These are phyloP conservation scores for Hipparchia sbordonii DNA, from an alignment of 2,888 invertebrate genomes.

Conservation along the genomic window DNA sequence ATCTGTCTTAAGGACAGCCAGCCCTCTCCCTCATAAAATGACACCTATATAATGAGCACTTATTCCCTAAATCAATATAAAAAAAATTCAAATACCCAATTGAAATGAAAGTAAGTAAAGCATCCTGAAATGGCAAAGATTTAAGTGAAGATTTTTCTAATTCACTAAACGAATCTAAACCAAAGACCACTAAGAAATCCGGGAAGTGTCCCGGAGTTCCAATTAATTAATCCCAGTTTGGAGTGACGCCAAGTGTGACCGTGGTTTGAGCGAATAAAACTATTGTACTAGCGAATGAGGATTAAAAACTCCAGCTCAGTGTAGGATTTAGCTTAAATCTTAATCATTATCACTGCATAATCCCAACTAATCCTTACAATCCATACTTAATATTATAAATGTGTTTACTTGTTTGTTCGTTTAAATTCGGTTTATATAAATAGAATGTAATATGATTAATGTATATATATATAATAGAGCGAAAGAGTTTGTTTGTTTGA, in stretches of 20 bases:
- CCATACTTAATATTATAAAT: no score
- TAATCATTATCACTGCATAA: not conserved
- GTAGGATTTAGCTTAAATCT: conserved; percentile 8
- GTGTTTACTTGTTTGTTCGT: no score
- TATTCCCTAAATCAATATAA: no score
- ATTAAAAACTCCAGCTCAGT: conserved; percentile 45
- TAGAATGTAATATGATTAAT: no score
- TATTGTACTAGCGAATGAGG: conserved; percentile 40
- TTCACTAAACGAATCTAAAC: conserved; percentile 52
- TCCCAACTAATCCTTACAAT: not conserved
- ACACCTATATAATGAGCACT: no score
- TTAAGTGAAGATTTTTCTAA: conserved; percentile 39
- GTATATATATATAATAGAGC: no score
- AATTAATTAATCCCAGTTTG: conserved; percentile 58
- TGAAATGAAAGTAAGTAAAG: not conserved
- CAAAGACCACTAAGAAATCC: conserved; percentile 48
- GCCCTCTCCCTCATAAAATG: no score
- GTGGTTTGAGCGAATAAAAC: conserved; percentile 46
- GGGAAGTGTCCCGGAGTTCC: conserved; percentile 53
- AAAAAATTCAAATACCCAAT: no score
- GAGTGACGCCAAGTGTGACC: conserved; percentile 48
- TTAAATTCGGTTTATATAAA: no score
- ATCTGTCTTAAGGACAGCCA: no score
- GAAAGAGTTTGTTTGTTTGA: no score
- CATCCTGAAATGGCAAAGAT: not conserved